Conservation (phyloP, 2,797 vertebrate species). For the Catamblyrhynchus diadema region DNA sequence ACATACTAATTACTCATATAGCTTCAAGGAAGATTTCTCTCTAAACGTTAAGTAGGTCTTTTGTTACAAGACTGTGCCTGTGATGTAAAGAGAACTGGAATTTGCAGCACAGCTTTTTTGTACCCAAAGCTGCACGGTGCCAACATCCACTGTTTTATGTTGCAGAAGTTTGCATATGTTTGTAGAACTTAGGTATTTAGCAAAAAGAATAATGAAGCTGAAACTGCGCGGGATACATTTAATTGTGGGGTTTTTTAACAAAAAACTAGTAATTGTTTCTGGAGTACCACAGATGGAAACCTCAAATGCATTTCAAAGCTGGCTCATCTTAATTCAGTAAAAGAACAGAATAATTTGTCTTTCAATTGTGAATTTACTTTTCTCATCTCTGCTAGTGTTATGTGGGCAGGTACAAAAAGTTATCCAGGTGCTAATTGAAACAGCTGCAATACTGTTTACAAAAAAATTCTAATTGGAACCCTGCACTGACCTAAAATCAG, state of each 20-base stretch:
- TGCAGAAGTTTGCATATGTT: conserved; percentile 10
- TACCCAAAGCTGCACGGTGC: background rate
- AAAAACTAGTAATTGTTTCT: conserved; percentile 20
- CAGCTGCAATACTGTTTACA: background rate
- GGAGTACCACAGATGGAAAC: conserved; percentile 20
- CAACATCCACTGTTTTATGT: background rate
- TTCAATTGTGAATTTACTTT: background rate
- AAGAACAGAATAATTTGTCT: background rate
- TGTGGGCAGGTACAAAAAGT: background rate
- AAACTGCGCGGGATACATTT: background rate
- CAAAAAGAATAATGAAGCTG: background rate
- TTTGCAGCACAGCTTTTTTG: background rate
- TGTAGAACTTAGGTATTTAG: conserved; percentile 21
- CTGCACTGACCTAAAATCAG: background rate
- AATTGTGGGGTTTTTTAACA: background rate
- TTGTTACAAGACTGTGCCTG: conserved; percentile 20
- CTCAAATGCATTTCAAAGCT: background rate
- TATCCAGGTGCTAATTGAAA: background rate
- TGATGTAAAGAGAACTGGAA: conserved; percentile 19
- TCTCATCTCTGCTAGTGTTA: background rate
- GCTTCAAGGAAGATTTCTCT: conserved; percentile 21
- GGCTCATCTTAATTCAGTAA: background rate
- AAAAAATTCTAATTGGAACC: background rate
- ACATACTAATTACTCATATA: conserved; percentile 42
- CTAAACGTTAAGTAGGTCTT: background rate